phyloP scores from a whole-genome alignment of 2,888 invertebrate species.

The Leptopilina syphax region DNA sequence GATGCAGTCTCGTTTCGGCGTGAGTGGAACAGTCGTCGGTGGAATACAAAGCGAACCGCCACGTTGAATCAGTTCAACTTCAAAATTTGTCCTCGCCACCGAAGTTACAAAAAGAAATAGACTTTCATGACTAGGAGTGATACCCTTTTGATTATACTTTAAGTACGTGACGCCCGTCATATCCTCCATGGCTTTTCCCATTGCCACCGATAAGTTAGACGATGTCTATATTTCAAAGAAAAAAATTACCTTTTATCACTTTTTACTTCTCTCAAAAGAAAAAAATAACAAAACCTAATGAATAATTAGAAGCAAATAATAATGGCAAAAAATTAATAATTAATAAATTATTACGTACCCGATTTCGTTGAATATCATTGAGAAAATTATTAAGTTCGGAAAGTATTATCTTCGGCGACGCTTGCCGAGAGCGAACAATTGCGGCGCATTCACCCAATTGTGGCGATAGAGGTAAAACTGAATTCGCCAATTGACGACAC shows the following conservation, averaged over 20 bases:
- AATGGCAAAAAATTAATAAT: background rate
- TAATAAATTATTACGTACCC: slow-evolving; percentile 77
- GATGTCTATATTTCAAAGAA: slow-evolving; percentile 78
- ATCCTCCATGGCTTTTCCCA: slow-evolving; percentile 96
- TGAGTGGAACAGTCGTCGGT: slow-evolving; percentile 79
- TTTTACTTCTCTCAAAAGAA: background rate
- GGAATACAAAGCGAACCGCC: slow-evolving; percentile 86
- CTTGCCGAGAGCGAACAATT: slow-evolving; percentile 81
- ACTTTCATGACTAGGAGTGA: slow-evolving; percentile 83
- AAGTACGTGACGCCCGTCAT: slow-evolving; percentile 92
- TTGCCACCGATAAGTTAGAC: slow-evolving; percentile 89
- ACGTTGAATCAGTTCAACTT: slow-evolving; percentile 93
- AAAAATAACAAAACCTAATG: background rate
- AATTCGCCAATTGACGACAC: slow-evolving; percentile 94
- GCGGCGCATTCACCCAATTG: slow-evolving; percentile 83
- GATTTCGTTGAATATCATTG: slow-evolving; percentile 83
- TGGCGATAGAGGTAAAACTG: slow-evolving; percentile 90
- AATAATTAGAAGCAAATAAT: too few species aligned
- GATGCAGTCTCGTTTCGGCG: slow-evolving; percentile 88
- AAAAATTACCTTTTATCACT: background rate
- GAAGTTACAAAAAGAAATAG: slow-evolving; percentile 93
- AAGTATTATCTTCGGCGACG: slow-evolving; percentile 77
- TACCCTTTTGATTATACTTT: slow-evolving; percentile 86
- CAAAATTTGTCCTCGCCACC: slow-evolving; percentile 93
- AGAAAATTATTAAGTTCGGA: slow-evolving; percentile 80